Percentiles rank a stretch among this genome's conserved stretches.
phyloP scores from a whole-genome alignment of 2,888 invertebrate genomes.

The Pyralis farinalis region DNA sequence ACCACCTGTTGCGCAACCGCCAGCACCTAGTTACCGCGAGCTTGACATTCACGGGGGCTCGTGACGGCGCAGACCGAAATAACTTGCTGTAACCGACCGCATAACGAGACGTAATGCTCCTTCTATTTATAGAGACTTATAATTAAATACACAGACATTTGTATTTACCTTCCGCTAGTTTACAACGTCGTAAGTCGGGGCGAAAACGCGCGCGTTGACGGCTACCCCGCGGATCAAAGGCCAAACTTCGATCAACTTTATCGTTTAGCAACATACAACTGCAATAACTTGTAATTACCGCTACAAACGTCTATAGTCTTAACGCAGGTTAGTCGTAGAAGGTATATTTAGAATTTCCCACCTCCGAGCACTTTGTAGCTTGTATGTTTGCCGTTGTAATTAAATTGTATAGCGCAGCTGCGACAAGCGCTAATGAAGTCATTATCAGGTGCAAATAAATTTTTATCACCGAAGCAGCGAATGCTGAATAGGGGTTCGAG shows the following conservation, averaged over 20 bases:
- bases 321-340: too few relatives aligned
- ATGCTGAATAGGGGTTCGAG: slow-evolving; percentile 5
- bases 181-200: slow-evolving; percentile 37
- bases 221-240: too few relatives aligned
- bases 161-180: slow-evolving; percentile 58
- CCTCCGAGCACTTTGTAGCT: slow-evolving; percentile 3
- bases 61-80: slow-evolving; percentile 72
- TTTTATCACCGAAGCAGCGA: slow-evolving; percentile 7
- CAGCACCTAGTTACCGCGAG: slow-evolving; percentile 63
- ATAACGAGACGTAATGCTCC: slow-evolving; percentile 70
- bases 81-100: slow-evolving; percentile 72
- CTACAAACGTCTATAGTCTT: too few relatives aligned
- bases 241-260: too few relatives aligned
- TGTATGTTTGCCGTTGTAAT: neutral
- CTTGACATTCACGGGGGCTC: slow-evolving; percentile 74
- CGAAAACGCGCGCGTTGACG: slow-evolving; percentile 28
- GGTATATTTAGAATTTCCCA: too few relatives aligned
- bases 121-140: slow-evolving; percentile 72
- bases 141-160: slow-evolving; percentile 69
- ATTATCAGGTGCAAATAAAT: slow-evolving; percentile 6
- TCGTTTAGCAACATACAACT: too few relatives aligned
- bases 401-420: neutral
- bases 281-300: too few relatives aligned
- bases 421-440: neutral
- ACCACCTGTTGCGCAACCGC: slow-evolving; percentile 68